Conservation (phyloP, 2,888 invertebrate genomes). For the Noctua fimbriata region DNA sequence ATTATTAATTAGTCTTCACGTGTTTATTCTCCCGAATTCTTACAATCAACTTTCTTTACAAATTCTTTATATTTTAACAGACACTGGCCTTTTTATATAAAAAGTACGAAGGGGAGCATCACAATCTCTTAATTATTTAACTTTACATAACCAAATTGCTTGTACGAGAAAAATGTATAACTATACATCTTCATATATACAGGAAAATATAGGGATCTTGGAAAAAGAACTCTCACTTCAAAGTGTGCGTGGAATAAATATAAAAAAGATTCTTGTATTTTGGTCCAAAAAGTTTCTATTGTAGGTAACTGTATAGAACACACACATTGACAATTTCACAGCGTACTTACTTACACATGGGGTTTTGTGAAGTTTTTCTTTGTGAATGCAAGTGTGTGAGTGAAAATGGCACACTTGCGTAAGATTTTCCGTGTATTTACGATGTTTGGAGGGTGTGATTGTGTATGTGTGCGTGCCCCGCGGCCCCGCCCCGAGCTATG, state of each 20-base stretch:
- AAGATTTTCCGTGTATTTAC: constrained; percentile 63
- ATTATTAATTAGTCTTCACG: not conserved
- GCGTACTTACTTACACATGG: constrained; percentile 28
- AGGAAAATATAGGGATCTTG: constrained; percentile 41
- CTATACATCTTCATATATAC: constrained; percentile 11
- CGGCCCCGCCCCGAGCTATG: constrained; percentile 84
- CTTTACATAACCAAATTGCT: constrained; percentile 35
- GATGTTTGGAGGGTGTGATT: constrained; percentile 56
- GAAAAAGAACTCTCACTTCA: constrained; percentile 25
- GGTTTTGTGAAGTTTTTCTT: constrained; percentile 38
- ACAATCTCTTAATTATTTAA: constrained; percentile 38
- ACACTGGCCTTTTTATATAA: not conserved
- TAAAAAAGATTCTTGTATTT: constrained; percentile 55
- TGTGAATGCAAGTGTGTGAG: constrained; percentile 22
- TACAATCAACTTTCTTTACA: not conserved
- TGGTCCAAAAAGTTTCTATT: constrained; percentile 57
- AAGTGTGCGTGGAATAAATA: constrained; percentile 52
- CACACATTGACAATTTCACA: constrained; percentile 23
- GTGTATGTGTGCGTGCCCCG: constrained; percentile 70
- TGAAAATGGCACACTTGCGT: constrained; percentile 25
- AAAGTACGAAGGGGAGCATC: not conserved
- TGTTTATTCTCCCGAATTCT: not conserved
- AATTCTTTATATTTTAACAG: not conserved
- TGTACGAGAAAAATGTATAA: constrained; percentile 25
- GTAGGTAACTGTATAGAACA: constrained; percentile 32